Conservation (phyloP, 2,113 vertebrate species). For the Casuarius casuarius region DNA sequence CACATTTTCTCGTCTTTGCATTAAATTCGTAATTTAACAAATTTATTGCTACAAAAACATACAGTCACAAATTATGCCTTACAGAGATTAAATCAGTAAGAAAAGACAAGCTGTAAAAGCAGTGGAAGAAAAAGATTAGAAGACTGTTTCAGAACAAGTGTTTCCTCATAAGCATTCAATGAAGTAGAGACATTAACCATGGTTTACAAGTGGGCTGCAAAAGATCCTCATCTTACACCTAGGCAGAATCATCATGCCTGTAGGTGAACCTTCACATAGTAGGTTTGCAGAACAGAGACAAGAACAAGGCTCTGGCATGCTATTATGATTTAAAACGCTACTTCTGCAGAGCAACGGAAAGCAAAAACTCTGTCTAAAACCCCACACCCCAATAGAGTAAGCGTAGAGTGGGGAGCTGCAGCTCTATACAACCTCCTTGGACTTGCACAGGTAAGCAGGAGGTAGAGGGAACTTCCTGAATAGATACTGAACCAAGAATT, state of each 20-base stretch:
- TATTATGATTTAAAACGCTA: neutral
- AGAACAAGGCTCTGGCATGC: neutral
- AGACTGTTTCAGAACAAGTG: neutral
- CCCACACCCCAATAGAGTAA: neutral
- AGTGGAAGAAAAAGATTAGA: neutral
- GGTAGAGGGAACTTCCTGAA: neutral
- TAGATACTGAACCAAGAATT: neutral
- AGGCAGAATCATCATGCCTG: neutral
- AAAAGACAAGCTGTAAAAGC: neutral
- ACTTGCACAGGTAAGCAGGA: neutral
- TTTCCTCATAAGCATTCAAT: neutral
- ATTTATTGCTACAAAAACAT: neutral
- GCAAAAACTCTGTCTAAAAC: neutral
- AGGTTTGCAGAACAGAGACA: neutral
- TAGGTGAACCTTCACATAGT: neutral
- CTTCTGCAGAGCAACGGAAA: neutral
- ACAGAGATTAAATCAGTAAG: neutral
- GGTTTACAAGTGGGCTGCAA: neutral
- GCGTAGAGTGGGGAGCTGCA: neutral
- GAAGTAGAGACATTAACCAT: neutral
- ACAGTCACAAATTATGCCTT: neutral
- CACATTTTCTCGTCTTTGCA: neutral
- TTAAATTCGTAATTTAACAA: neutral
- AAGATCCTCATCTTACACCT: neutral
- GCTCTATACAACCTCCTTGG: neutral